Evolutionary conservation across 53 echinoderm and acorn worm species (phyloP).

Genomic region (Hippasteria phrygiana): DNA sequence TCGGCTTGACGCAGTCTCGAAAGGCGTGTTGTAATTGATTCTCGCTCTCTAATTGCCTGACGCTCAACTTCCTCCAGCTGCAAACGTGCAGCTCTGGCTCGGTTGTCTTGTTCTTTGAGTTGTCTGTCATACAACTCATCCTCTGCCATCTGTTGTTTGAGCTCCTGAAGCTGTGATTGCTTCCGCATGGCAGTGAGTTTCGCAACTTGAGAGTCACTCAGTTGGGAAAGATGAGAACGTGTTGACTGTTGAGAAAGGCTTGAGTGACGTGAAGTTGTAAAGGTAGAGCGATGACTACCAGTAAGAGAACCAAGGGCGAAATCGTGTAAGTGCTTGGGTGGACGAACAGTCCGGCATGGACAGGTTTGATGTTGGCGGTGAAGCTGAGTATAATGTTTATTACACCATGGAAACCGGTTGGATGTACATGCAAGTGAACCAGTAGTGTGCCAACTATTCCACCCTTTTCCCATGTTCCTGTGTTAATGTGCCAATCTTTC

Average conservation of each 20-base stretch:
- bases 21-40: not conserved
- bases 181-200: not conserved
- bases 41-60: not conserved
- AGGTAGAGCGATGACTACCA: not conserved
- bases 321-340: too few relatives aligned
- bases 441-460: too few relatives aligned
- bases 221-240: not conserved
- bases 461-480: too few relatives aligned
- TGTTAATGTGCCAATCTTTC: too few relatives aligned
- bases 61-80: conserved; percentile 5
- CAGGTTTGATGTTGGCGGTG: too few relatives aligned
- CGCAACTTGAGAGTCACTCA: conserved; percentile 16
- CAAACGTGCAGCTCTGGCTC: not conserved
- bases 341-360: too few relatives aligned
- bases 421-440: too few relatives aligned
- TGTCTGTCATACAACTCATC: not conserved
- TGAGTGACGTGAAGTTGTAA: not conserved
- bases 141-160: not conserved
- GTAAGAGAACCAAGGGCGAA: not conserved
- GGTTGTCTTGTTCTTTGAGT: not conserved
- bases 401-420: too few relatives aligned
- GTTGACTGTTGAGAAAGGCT: not conserved
- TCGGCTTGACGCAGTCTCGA: conserved; percentile 5
- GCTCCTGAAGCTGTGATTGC: not conserved
- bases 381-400: too few relatives aligned